Evolutionary conservation across 2,888 invertebrate species (phyloP), one percentile per base, ranked within the genome.

Genomic region (Lasioglossum lativentre): DNA sequence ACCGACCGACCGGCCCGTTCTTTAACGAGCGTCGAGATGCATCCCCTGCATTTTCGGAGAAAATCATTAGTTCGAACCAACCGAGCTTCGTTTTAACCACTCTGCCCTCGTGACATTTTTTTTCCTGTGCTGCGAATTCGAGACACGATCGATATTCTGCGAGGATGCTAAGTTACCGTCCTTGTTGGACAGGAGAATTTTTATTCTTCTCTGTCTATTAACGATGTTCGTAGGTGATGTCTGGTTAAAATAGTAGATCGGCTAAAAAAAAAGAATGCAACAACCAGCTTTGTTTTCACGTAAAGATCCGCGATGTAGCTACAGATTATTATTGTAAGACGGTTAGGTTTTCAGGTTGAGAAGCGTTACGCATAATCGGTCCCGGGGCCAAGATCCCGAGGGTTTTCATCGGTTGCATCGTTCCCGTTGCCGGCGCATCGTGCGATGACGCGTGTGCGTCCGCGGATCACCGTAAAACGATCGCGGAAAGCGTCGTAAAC

Each of bases 401-500:
- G 59, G 27, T 16, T 27, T 27, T 59, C 59, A 23, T 27, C 59
- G 59, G 27, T 5, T 27, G 59, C 59, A 1, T 1, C 59, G 59
- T n/a, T 14, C 5, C 2, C 34, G 19, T 27, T 42, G 40, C 14
- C 23, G 40, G 14, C 14, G 38, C 14, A 40, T 40, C 27, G 6
- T 5, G 40, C 42, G n/a, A 40, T 45, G 45, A 42, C 72, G 72
- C 56, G 30, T 30, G 34, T 27, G 42, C 56, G 16, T 42, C n/a
- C 73, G 72, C 73, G 68, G 73, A 45, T n/a, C 38, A 52, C 75
- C 38, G 77, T 82, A 72, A 81, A 81, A 63, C 52, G 71, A 88
- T 77, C 88, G 83, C 40, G 71, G 79, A 72, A 78, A 82, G 56
- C 77, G 42, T 88, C 86, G 86, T 88, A 86, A 88, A 88, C 81